Percentiles rank a stretch among this genome's conserved stretches.
These are phyloP conservation scores for Notodonta ziczac DNA, from an alignment of 2,888 invertebrate genomes.

Conservation along the genomic window DNA sequence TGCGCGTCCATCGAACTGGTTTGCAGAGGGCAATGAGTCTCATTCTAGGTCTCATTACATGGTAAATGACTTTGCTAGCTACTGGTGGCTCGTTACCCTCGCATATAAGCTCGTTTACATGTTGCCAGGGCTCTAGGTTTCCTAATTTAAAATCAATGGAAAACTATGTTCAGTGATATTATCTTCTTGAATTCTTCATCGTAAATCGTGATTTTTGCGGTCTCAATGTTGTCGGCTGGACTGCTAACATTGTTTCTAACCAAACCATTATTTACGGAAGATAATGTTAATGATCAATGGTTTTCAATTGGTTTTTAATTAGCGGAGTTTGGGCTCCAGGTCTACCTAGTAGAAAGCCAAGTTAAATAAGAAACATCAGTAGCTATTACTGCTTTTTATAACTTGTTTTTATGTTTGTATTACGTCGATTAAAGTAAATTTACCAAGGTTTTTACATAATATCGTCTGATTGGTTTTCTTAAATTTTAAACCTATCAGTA, in stretches of 20 bases:
- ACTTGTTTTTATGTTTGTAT: constrained; percentile 10
- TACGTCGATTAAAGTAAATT: background rate
- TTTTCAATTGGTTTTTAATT: no score
- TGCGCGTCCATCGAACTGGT: constrained; percentile 62
- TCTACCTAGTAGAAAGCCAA: constrained; percentile 5
- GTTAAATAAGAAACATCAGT: constrained; percentile 13
- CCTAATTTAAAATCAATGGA: no score
- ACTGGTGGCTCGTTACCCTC: constrained; percentile 31
- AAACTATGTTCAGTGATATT: no score
- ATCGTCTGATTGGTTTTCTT: no score
- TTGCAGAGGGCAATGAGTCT: constrained; percentile 54
- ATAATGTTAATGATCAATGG: no score
- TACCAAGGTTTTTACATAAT: no score
- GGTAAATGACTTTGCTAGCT: constrained; percentile 49
- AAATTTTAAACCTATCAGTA: background rate
- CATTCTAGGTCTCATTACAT: constrained; percentile 59
- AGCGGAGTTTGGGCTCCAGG: no score
- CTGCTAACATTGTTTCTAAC: no score
- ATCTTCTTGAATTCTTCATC: no score
- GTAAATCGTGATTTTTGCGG: no score
- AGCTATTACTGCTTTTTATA: constrained; percentile 8
- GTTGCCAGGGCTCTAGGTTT: constrained; percentile 15
- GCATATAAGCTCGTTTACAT: constrained; percentile 36
- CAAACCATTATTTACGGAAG: no score
- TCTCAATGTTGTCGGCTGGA: no score